Conservation (phyloP, 1,140 invertebrate species). For the Thereuonema tuberculata region DNA sequence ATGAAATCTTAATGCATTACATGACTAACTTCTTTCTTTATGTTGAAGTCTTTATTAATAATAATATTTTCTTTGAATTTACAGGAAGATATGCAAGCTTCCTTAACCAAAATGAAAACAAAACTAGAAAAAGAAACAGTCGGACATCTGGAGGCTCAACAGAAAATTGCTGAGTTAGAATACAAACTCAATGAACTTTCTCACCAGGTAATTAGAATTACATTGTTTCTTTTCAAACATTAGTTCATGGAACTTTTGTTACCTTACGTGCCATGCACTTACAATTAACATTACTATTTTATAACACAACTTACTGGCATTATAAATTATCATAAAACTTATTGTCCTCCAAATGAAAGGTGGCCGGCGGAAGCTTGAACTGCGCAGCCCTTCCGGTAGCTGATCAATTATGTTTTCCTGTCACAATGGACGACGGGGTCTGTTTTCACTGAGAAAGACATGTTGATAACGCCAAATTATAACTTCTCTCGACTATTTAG, state of each 20-base stretch:
- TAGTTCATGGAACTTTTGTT: background rate
- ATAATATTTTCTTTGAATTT: constrained; percentile 13
- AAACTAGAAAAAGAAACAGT: constrained; percentile 79
- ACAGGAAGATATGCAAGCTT: constrained; percentile 74
- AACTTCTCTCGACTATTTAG: too few relatives aligned
- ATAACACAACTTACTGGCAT: background rate
- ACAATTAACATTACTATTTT: background rate
- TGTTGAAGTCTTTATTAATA: background rate
- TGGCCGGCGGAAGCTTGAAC: too few relatives aligned
- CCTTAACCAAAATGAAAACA: constrained; percentile 66
- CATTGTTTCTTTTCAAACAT: background rate
- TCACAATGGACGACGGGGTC: too few relatives aligned
- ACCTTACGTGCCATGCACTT: background rate
- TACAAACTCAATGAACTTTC: constrained; percentile 55
- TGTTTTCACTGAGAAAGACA: too few relatives aligned
- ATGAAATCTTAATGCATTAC: constrained; percentile 1
- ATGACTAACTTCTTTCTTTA: background rate
- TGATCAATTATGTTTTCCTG: too few relatives aligned
- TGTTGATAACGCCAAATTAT: too few relatives aligned
- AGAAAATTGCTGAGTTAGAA: constrained; percentile 59
- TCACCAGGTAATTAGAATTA: constrained; percentile 35
- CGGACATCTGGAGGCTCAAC: constrained; percentile 69
- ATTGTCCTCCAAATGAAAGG: too few relatives aligned
- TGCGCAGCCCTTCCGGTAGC: too few relatives aligned
- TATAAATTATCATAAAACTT: background rate